Evolutionary conservation across 2,113 vertebrate species (phyloP).

Genomic region (Vulpes ferrilata): DNA sequence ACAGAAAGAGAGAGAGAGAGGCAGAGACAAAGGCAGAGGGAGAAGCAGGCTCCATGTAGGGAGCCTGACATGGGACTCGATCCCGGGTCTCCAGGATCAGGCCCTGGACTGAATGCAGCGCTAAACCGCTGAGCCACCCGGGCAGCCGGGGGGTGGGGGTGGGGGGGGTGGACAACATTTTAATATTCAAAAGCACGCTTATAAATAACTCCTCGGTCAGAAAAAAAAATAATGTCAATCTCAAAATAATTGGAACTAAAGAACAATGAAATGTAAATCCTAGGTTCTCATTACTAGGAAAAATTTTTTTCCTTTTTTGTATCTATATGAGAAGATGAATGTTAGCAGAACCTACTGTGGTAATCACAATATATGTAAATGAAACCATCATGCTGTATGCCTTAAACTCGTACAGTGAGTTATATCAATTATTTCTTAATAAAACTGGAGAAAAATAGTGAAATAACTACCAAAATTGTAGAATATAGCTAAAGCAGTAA

Average conservation of each 20-base stretch:
- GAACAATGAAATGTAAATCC: background rate
- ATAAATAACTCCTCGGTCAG: background rate
- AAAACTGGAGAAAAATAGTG: background rate
- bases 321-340: background rate
- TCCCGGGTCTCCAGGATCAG: no score
- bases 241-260: background rate
- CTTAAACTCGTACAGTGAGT: background rate
- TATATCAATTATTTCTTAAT: background rate
- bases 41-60: no score
- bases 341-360: background rate
- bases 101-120: no score
- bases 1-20: no score
- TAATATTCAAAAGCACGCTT: background rate
- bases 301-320: background rate
- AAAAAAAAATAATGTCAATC: background rate
- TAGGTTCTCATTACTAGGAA: background rate
- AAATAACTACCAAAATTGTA: background rate
- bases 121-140: no score
- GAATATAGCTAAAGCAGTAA: background rate
- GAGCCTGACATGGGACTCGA: no score
- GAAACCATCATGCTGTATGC: background rate
- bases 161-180: background rate
- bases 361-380: background rate
- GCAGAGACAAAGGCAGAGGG: no score
- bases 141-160: no score